A percentile compares a stretch with the other conserved stretches of the same genome.
These are phyloP conservation scores for Selene dorsalis DNA, from an alignment of 2,797 vertebrate genomes.

Conservation along the genomic window DNA sequence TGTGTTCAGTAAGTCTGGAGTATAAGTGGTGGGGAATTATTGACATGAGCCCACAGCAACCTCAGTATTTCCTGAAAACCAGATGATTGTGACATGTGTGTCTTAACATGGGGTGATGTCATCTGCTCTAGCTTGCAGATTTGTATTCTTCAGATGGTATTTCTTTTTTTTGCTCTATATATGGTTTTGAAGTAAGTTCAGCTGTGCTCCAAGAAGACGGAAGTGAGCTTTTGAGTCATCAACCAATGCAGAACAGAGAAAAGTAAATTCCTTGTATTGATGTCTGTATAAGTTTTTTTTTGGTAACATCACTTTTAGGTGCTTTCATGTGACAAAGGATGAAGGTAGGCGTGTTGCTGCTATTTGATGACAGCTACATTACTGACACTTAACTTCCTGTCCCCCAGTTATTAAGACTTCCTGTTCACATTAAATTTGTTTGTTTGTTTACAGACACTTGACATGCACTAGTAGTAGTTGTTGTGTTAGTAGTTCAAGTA, in stretches of 20 bases:
- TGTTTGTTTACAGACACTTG: not conserved
- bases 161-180: constrained; percentile 33
- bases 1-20: not conserved
- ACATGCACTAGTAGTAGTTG: too few relatives aligned
- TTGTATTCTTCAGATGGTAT: not conserved
- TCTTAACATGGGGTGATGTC: not conserved
- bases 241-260: constrained; percentile 75
- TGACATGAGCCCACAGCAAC: not conserved
- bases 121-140: constrained; percentile 1
- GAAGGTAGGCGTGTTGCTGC: too few relatives aligned
- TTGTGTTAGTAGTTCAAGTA: not conserved
- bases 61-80: constrained; percentile 9
- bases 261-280: constrained; percentile 36
- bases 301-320: too few relatives aligned
- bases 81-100: not conserved
- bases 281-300: constrained; percentile 52
- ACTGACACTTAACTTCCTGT: constrained; percentile 7
- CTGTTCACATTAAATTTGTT: not conserved
- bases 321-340: not conserved
- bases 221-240: constrained; percentile 74
- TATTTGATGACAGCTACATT: not conserved
- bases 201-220: constrained; percentile 67
- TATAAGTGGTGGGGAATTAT: not conserved
- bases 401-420: not conserved
- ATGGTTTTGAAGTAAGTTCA: constrained; percentile 16